These are phyloP conservation scores for Girardia tigrina DNA, from an alignment of 2,888 invertebrate genomes.

Conservation along the genomic window DNA sequence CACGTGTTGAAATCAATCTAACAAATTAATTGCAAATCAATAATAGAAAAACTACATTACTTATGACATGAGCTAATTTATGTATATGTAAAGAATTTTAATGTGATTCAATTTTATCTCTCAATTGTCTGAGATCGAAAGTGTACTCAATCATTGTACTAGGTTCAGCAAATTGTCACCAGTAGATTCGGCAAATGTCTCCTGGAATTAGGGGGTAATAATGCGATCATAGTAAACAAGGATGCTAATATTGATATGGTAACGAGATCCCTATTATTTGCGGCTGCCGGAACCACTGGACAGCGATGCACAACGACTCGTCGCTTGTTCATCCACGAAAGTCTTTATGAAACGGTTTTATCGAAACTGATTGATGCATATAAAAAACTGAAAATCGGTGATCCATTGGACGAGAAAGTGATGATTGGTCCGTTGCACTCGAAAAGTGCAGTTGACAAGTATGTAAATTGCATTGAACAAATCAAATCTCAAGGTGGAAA, in stretches of 20 bases:
- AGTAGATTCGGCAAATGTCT: constrained; percentile 55
- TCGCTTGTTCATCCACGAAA: constrained; percentile 54
- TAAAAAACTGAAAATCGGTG: constrained; percentile 69
- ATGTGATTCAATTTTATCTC: no score
- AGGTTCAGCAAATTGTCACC: constrained; percentile 31
- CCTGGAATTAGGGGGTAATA: constrained; percentile 91
- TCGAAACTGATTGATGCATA: constrained; percentile 65
- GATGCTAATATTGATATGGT: constrained; percentile 87
- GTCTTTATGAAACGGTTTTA: constrained; percentile 62
- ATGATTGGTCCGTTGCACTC: constrained; percentile 82
- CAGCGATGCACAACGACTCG: constrained; percentile 77
- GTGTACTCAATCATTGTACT: not conserved
- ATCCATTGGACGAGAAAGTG: constrained; percentile 65
- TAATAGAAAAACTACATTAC: no score
- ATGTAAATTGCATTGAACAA: constrained; percentile 60
- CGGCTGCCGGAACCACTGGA: constrained; percentile 82
- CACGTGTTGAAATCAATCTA: no score
- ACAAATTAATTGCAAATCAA: no score
- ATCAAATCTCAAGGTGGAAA: constrained; percentile 52
- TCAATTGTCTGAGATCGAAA: no score
- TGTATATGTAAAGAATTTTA: no score
- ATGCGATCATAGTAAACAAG: constrained; percentile 77
- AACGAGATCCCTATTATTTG: constrained; percentile 72
- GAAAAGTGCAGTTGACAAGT: constrained; percentile 59
- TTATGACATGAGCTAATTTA: no score